Conservation (phyloP, 2,888 invertebrate genomes). For the Vandiemenella viatica region DNA sequence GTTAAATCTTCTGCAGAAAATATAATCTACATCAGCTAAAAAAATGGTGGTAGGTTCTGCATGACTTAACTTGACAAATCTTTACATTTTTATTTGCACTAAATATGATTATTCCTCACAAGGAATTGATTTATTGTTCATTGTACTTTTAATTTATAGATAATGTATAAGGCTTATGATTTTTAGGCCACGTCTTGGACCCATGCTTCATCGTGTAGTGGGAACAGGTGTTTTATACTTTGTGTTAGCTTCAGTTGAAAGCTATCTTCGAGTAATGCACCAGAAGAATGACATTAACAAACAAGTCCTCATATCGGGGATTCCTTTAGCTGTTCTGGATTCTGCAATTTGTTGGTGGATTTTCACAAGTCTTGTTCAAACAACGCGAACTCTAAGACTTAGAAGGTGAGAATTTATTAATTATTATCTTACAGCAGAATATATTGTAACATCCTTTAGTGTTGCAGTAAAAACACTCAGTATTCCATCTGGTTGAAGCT, state of each 20-base stretch:
- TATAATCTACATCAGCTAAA: no score
- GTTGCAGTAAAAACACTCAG: no score
- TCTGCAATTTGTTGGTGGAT: conserved; percentile 91
- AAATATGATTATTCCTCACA: no score
- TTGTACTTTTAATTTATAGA: not conserved
- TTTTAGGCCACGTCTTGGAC: conserved; percentile 69
- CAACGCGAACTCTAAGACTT: conserved; percentile 73
- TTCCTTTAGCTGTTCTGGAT: conserved; percentile 75
- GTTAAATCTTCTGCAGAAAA: no score
- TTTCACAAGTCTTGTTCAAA: conserved; percentile 72
- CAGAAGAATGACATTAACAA: conserved; percentile 44
- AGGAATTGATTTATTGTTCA: no score
- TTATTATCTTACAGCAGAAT: no score
- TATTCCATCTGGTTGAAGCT: no score
- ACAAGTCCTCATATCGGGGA: conserved; percentile 58
- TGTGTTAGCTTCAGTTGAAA: conserved; percentile 69
- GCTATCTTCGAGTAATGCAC: conserved; percentile 55
- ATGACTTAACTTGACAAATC: no score
- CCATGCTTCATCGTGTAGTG: conserved; percentile 75
- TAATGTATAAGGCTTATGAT: not conserved
- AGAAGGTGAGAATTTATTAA: no score
- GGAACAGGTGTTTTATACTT: conserved; percentile 74
- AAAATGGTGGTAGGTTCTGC: no score
- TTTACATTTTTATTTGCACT: no score
- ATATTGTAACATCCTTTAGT: no score